Conservation (phyloP, 2,113 vertebrate genomes). For the Microcebus tavaratra region DNA sequence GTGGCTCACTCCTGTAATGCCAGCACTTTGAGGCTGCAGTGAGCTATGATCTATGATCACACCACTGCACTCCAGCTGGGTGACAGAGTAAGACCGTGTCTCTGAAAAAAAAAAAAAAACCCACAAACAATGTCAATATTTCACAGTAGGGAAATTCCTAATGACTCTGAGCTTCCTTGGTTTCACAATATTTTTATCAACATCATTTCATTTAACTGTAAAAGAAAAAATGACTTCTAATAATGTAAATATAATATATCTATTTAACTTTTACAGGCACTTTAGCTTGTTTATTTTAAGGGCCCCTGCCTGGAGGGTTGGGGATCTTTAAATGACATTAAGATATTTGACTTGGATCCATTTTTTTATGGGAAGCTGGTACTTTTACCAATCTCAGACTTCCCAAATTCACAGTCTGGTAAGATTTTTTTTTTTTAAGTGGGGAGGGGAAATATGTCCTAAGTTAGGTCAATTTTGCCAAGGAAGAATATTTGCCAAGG, state of each 20-base stretch:
- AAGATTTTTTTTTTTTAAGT: not conserved
- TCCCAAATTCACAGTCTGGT: not conserved
- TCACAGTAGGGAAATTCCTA: not conserved
- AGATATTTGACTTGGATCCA: not conserved
- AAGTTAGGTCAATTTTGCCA: not conserved
- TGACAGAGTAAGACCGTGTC: too few species aligned
- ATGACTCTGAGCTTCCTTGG: not conserved
- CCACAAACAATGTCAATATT: not conserved
- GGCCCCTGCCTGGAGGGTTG: not conserved
- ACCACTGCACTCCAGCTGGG: too few species aligned
- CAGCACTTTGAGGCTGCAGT: too few species aligned
- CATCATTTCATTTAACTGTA: constrained; percentile 19
- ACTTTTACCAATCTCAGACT: not conserved
- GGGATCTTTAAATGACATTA: not conserved
- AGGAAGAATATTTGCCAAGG: not conserved
- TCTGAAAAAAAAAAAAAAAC: too few species aligned
- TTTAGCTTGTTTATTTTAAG: not conserved
- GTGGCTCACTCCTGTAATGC: too few species aligned
- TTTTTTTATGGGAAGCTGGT: constrained; percentile 42
- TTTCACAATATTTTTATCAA: not conserved
- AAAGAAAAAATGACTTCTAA: not conserved
- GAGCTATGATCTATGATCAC: too few species aligned
- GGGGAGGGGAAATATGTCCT: not conserved
- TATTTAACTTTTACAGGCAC: not conserved
- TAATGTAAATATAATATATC: not conserved